Evolutionary conservation across 2,888 invertebrate species (phyloP), one percentile per base, ranked within the genome.

Genomic region (Tetramorium bicarinatum): DNA sequence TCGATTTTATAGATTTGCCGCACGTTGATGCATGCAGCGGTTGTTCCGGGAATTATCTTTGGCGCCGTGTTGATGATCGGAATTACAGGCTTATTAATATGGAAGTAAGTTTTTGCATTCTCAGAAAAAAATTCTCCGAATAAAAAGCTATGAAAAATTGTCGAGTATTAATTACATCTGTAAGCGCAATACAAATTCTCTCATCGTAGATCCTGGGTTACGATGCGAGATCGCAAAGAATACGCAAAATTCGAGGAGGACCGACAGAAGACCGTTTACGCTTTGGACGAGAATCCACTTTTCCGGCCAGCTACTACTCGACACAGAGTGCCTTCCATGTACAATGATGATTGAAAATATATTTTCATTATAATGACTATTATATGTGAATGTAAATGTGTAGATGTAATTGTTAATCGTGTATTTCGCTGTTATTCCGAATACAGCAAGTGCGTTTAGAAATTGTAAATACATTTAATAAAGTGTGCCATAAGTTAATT

Each of bases 251-350:
- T 93, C 61, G 87, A 89, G 54, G 71, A 83, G 47, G 91, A 92
- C 49, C 88, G 76, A 18, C 85, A 87, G 44, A 90, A 80, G 54
- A 93, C 92, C 0, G 86, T 92, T 15, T 92, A 90, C 25, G 89
- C 89, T 47, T 62, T 89, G 18, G 85, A 89, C 21, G 89, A 96
- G 83, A 97, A 97, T 92, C 97, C 97, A 0, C 91, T 97, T 83
- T 97, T 97, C 88, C 96, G 95, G 87, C 96, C 96, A n/a, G 96
- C 97, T 1, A 95, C 96, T 21, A 95, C 95, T 0, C 94, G 95
- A 77, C 97, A 96, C 88, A 94, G 94, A 84, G 95, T 97, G 84
- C 97, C 97, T 0, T 84, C 88, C 2, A 85, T 87, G 83, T 91
- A 85, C 69, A 91, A 91, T 74, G 92, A 93, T 18, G 90, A 92